Conservation (phyloP, 1,140 invertebrate species). For the Aphelinus certus region DNA sequence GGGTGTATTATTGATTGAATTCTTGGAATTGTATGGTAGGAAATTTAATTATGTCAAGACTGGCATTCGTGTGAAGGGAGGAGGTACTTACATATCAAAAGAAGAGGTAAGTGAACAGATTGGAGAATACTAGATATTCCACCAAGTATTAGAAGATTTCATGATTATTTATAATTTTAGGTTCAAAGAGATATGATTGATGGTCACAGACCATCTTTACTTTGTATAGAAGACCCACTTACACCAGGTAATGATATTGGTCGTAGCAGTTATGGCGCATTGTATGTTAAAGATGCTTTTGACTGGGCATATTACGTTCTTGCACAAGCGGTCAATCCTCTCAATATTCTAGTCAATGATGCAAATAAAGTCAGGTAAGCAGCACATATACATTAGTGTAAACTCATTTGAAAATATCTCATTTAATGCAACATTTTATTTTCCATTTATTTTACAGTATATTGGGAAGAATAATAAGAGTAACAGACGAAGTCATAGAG, state of each 20-base stretch:
- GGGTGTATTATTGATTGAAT: constrained; percentile 94
- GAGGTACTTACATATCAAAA: constrained; percentile 94
- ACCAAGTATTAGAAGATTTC: not conserved
- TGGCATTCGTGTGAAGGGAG: constrained; percentile 93
- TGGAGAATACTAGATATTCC: not conserved
- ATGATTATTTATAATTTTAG: constrained; percentile 49
- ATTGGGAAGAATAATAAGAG: constrained; percentile 88
- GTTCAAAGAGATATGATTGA: constrained; percentile 91
- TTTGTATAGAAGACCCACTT: constrained; percentile 98
- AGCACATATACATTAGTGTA: too few species aligned
- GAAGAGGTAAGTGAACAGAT: constrained; percentile 74
- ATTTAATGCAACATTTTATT: too few species aligned
- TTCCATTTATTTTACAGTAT: constrained; percentile 68
- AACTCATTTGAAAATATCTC: too few species aligned
- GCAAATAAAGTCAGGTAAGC: constrained; percentile 65
- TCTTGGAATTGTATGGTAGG: constrained; percentile 96
- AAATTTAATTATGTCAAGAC: constrained; percentile 97
- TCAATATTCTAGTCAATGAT: constrained; percentile 70
- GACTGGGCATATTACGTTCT: constrained; percentile 93
- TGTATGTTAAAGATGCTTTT: constrained; percentile 93
- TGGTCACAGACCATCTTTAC: constrained; percentile 88
- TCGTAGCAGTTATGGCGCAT: constrained; percentile 91
- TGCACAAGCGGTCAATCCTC: constrained; percentile 80
- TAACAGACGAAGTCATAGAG: constrained; percentile 93
- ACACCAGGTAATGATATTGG: constrained; percentile 95